A percentile compares a stretch with the other conserved stretches of the same genome.
These are phyloP conservation scores for Unio pictorum DNA, from an alignment of 2,888 invertebrate species.

Conservation along the genomic window DNA sequence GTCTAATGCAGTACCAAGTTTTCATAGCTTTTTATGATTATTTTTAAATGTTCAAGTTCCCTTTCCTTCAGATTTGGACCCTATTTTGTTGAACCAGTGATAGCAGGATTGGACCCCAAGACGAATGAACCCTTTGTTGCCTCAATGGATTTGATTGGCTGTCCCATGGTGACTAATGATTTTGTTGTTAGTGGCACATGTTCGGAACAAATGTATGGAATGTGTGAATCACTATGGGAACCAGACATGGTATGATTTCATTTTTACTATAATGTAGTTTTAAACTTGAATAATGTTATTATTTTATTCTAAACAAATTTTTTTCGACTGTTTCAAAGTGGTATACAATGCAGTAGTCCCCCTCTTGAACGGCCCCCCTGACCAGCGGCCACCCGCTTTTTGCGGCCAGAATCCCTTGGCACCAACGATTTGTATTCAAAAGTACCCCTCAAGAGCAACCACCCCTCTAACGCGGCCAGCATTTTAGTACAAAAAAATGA, in stretches of 20 bases:
- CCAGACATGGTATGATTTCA: constrained; percentile 79
- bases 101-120: constrained; percentile 91
- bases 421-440: no score
- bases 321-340: no score
- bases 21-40: neutral
- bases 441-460: no score
- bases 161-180: constrained; percentile 90
- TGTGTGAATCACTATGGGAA: constrained; percentile 97
- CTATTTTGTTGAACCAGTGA: constrained; percentile 96
- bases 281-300: no score
- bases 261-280: neutral
- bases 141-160: constrained; percentile 96
- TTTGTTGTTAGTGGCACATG: constrained; percentile 99
- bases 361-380: no score
- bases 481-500: no score
- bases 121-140: constrained; percentile 91
- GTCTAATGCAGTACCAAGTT: no score
- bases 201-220: constrained; percentile 76
- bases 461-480: no score
- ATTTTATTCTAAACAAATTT: no score
- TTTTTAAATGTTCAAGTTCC: neutral
- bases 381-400: no score
- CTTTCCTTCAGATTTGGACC: constrained; percentile 86
- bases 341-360: no score
- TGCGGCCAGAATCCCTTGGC: no score